A percentile compares a stretch with the other conserved stretches of the same genome.
Evolutionary conservation across 2,888 invertebrate genomes (phyloP).

Genomic region (Tubulanus polymorphus): DNA sequence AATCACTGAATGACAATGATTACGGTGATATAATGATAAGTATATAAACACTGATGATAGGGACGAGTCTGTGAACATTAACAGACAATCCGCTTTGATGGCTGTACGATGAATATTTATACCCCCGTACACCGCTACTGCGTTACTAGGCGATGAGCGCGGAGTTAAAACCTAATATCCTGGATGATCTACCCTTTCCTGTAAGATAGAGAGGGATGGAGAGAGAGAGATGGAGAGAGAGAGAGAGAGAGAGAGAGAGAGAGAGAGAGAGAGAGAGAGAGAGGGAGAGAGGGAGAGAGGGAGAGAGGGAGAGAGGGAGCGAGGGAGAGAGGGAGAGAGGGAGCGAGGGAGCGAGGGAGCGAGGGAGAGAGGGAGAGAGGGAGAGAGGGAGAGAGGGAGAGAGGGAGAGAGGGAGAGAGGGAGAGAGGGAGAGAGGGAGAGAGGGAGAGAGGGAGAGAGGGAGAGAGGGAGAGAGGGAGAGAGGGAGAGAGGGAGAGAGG

Average conservation of each 20-base stretch:
- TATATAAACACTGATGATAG: too few relatives aligned
- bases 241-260: not conserved
- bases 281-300: not conserved
- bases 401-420: slow-evolving; percentile 8
- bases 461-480: too few relatives aligned
- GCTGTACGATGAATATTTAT: slow-evolving; percentile 51
- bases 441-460: too few relatives aligned
- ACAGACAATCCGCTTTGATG: too few relatives aligned
- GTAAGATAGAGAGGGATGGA: not conserved
- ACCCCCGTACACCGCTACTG: slow-evolving; percentile 55
- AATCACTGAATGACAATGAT: too few relatives aligned
- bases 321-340: too few relatives aligned
- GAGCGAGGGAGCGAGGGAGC: too few relatives aligned
- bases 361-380: too few relatives aligned
- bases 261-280: not conserved
- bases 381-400: slow-evolving; percentile 10
- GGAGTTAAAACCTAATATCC: not conserved
- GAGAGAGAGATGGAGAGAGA: too few relatives aligned
- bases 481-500: too few relatives aligned
- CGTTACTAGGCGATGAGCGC: slow-evolving; percentile 12
- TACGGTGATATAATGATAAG: too few relatives aligned
- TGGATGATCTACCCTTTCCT: not conserved
- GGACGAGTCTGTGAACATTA: too few relatives aligned
- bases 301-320: slow-evolving; percentile 9
- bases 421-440: slow-evolving; percentile 1